A percentile compares a stretch with the other conserved stretches of the same genome.
Evolutionary conservation across 2,888 invertebrate species (phyloP).

Genomic region (Coleophora deauratella): DNA sequence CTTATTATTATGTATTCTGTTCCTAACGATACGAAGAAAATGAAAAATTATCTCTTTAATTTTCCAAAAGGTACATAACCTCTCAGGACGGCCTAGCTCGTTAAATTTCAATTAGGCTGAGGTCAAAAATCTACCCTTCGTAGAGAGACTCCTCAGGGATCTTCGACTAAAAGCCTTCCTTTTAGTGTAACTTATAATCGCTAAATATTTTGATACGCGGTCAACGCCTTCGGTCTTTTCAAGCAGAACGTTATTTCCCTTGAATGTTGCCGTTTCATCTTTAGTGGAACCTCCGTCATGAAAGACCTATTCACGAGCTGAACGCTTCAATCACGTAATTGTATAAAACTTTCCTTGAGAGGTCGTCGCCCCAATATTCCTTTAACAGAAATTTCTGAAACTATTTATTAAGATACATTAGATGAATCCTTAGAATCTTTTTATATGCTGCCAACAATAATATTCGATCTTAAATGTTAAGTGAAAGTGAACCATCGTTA

Average conservation of each 20-base stretch:
- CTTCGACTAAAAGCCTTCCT: not conserved
- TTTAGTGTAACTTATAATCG: too few species aligned
- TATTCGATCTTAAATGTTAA: conserved; percentile 7
- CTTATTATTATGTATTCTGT: too few species aligned
- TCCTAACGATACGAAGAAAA: too few species aligned
- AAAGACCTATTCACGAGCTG: conserved; percentile 5
- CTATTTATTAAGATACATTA: too few species aligned
- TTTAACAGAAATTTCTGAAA: not conserved
- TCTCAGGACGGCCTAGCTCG: too few species aligned
- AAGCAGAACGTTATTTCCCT: conserved; percentile 1
- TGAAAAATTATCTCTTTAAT: too few species aligned
- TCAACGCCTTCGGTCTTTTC: too few species aligned
- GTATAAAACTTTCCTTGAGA: not conserved
- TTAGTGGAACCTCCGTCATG: conserved; percentile 4
- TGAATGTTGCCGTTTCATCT: conserved; percentile 2
- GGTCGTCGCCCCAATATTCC: conserved; percentile 5
- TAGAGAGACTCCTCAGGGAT: not conserved
- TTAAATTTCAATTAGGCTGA: too few species aligned
- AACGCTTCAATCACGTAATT: conserved; percentile 3
- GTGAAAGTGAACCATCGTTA: conserved; percentile 28
- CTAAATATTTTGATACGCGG: too few species aligned
- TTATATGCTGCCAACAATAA: not conserved
- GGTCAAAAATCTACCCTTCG: too few species aligned
- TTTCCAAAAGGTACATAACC: too few species aligned
- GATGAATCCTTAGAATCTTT: not conserved